Conservation (phyloP, 2,797 vertebrate species). For the Smutsia temminckii region DNA sequence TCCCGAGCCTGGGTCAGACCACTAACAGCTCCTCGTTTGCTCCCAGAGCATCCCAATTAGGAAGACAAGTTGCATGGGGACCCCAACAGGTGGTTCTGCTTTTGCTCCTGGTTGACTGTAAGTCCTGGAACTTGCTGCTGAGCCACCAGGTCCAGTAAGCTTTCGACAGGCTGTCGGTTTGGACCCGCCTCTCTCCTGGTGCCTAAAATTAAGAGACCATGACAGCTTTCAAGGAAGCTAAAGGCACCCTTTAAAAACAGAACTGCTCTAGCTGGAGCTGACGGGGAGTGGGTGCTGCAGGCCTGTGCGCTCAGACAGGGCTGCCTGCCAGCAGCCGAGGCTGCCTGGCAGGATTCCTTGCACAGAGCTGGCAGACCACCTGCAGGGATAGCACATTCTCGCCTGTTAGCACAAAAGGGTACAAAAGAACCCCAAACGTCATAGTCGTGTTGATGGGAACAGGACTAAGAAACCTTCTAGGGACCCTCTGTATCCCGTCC, state of each 20-base stretch:
- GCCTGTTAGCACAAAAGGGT: neutral
- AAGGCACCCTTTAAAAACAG: neutral
- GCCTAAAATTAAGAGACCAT: neutral
- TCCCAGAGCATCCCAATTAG: neutral
- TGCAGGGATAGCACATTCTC: neutral
- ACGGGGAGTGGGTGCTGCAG: no score
- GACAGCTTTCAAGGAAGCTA: neutral
- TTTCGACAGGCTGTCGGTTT: no score
- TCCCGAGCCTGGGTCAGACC: neutral
- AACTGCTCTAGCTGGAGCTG: neutral
- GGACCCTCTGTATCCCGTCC: neutral
- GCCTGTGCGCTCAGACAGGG: rapidly evolving
- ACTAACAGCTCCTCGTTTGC: rapidly evolving
- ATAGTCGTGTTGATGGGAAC: neutral
- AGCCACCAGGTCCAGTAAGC: neutral
- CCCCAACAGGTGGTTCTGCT: neutral
- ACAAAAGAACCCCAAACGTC: neutral
- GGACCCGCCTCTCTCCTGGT: no score
- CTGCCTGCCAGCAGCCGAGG: neutral
- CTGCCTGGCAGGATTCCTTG: neutral
- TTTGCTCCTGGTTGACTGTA: neutral
- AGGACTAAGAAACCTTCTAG: neutral
- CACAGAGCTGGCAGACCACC: neutral
- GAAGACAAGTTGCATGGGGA: neutral
- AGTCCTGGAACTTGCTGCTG: neutral